Percentiles rank a stretch among this genome's conserved stretches.
Evolutionary conservation across 2,113 vertebrate genomes (phyloP).

Genomic region (Ictalurus furcatus): DNA sequence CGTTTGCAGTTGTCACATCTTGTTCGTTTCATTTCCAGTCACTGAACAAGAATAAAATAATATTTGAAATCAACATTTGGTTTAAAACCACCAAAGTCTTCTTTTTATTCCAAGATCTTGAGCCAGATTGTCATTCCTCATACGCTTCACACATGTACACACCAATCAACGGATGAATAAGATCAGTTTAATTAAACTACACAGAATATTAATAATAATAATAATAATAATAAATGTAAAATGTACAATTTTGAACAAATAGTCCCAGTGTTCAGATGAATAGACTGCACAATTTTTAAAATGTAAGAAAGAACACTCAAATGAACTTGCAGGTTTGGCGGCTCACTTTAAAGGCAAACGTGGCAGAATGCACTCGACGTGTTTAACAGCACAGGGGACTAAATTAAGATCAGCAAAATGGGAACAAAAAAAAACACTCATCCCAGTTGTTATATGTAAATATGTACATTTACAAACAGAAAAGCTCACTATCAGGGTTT

Average conservation of each 20-base stretch:
- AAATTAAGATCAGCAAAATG: conserved; percentile 4
- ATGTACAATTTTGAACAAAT: conserved; percentile 26
- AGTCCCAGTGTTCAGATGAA: conserved; percentile 31
- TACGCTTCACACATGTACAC: conserved; percentile 33
- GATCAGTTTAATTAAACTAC: conserved; percentile 30
- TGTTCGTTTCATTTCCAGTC: conserved; percentile 3
- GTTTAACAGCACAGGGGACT: background rate
- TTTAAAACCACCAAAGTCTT: conserved; percentile 31
- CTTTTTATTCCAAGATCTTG: conserved; percentile 17
- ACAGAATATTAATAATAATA: conserved; percentile 6
- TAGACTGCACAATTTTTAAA: conserved; percentile 3
- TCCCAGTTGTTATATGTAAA: conserved; percentile 19
- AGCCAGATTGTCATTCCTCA: background rate
- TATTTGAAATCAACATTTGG: background rate
- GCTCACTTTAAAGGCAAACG: conserved; percentile 5
- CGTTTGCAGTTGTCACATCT: background rate
- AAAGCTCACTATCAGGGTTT: conserved; percentile 2
- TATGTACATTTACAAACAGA: conserved; percentile 36
- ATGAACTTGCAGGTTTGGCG: background rate
- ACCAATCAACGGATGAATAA: background rate
- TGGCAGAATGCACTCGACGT: conserved; percentile 1
- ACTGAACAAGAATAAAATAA: background rate
- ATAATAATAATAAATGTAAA: conserved; percentile 17
- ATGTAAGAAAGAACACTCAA: conserved; percentile 5
- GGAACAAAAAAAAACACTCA: background rate